These are phyloP conservation scores for Vulpes ferrilata DNA, from an alignment of 2,113 vertebrate genomes.

Conservation along the genomic window DNA sequence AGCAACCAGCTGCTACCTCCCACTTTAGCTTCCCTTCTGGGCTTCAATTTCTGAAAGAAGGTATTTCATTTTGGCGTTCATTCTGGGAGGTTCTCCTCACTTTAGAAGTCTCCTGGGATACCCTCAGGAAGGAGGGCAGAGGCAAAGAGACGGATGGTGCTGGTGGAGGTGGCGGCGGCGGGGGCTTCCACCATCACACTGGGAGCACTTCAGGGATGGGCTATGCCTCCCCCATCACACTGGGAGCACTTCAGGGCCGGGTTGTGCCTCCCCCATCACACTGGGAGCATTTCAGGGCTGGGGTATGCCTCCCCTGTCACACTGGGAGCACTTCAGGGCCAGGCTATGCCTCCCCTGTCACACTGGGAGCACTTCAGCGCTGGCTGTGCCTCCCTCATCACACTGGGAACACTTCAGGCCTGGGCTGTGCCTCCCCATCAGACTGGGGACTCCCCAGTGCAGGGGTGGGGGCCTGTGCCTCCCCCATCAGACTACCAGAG, in stretches of 20 bases:
- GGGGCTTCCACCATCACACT: neutral
- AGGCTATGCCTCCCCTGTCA: too few relatives aligned
- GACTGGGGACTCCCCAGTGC: neutral
- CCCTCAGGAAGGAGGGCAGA: neutral
- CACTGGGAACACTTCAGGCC: too few relatives aligned
- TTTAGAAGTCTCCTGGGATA: neutral
- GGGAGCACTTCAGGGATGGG: neutral
- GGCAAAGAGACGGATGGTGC: neutral
- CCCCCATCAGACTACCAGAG: neutral
- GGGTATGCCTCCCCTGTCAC: too few relatives aligned
- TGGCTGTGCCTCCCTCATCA: neutral
- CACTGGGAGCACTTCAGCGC: too few relatives aligned
- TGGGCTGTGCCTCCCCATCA: neutral
- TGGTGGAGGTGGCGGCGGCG: neutral
- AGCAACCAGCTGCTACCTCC: neutral
- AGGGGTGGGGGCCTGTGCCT: neutral
- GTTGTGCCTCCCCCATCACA: neutral
- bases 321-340: too few relatives aligned
- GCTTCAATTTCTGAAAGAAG: neutral
- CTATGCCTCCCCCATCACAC: fast-evolving
- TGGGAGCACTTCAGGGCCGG: neutral
- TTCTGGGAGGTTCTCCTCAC: neutral
- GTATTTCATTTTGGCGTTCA: neutral
- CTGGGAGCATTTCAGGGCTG: neutral
- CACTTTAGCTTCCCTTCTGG: neutral